phyloP scores from a whole-genome alignment of 2,888 invertebrate species.

The Stenolophus ochropezus region DNA sequence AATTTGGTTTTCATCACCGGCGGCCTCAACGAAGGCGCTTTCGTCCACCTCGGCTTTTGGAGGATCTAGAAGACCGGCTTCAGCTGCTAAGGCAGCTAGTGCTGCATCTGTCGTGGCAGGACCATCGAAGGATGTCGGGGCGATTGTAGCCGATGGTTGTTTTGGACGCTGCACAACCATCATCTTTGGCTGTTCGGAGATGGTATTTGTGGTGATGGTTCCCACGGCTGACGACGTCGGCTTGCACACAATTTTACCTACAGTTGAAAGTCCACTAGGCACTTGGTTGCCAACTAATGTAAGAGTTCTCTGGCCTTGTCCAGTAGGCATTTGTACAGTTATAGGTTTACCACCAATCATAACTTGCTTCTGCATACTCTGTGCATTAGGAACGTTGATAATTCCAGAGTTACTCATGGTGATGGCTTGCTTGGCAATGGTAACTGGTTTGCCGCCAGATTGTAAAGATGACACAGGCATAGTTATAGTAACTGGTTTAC shows the following conservation, averaged over 20 bases:
- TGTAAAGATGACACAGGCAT: conserved; percentile 73
- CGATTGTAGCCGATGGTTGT: conserved; percentile 76
- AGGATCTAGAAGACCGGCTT: conserved; percentile 78
- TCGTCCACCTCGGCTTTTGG: conserved; percentile 65
- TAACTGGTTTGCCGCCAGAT: conserved; percentile 76
- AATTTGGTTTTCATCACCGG: conserved; percentile 54
- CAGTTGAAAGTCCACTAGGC: conserved; percentile 63
- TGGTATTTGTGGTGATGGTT: conserved; percentile 44
- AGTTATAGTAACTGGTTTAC: conserved; percentile 82
- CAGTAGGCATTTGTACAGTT: conserved; percentile 81
- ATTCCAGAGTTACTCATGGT: conserved; percentile 68
- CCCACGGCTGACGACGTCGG: conserved; percentile 64
- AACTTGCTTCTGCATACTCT: conserved; percentile 76
- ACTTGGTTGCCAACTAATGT: conserved; percentile 75
- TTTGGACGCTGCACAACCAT: conserved; percentile 75
- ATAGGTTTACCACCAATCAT: conserved; percentile 84
- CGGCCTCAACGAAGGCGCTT: conserved; percentile 44
- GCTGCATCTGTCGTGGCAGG: conserved; percentile 79
- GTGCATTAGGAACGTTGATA: conserved; percentile 70
- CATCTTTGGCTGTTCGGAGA: conserved; percentile 70
- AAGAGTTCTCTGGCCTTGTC: conserved; percentile 78
- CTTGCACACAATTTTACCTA: conserved; percentile 70
- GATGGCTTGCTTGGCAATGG: conserved; percentile 76
- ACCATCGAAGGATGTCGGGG: conserved; percentile 75
- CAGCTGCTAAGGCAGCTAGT: conserved; percentile 78